Conservation (phyloP, 1,140 invertebrate species). For the Teleogryllus occipitalis region DNA sequence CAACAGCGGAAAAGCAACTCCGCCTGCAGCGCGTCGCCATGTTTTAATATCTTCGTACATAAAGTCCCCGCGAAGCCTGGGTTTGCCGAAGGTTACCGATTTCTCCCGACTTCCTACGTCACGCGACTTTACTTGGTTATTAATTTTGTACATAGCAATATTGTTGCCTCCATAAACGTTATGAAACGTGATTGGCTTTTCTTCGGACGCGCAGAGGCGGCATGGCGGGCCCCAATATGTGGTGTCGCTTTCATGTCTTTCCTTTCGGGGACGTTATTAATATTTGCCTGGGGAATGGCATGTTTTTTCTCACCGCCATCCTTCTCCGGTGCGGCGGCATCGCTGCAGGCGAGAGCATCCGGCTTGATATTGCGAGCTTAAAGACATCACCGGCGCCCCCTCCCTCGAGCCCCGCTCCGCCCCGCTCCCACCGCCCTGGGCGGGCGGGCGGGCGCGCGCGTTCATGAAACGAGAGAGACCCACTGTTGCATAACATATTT, state of each 20-base stretch:
- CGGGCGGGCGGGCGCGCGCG: no score
- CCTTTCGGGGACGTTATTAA: background rate
- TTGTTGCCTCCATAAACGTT: background rate
- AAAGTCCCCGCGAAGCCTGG: background rate
- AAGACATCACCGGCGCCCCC: background rate
- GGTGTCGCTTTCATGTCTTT: conserved; percentile 3
- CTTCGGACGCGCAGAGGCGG: background rate
- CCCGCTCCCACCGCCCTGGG: no score
- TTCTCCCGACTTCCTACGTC: background rate
- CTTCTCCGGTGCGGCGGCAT: background rate
- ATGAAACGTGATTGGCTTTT: background rate
- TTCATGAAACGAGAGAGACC: background rate
- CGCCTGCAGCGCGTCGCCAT: background rate
- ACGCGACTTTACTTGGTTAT: background rate
- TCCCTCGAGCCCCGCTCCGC: no score
- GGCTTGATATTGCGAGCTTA: background rate
- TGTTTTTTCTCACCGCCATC: background rate
- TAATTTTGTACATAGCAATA: conserved; percentile 1
- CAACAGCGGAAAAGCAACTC: no score
- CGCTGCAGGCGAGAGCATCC: background rate
- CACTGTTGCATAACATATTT: conserved; percentile 5
- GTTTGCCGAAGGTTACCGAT: background rate
- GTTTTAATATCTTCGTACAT: conserved; percentile 1
- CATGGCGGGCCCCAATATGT: background rate
- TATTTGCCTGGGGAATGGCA: background rate